Evolutionary conservation across 2,797 vertebrate genomes (phyloP).

Genomic region (Squalus acanthias): DNA sequence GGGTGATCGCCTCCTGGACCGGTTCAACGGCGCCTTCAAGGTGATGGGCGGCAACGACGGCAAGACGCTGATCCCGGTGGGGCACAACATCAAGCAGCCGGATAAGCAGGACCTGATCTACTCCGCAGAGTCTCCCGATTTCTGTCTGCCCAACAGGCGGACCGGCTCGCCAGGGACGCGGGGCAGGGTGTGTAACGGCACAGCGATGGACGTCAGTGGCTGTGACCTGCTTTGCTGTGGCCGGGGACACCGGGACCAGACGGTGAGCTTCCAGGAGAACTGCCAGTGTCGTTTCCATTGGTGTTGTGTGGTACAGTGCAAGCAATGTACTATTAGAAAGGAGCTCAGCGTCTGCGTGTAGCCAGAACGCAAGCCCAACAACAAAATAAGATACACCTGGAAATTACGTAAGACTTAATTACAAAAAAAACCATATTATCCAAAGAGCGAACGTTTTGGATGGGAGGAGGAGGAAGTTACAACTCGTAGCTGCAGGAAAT

Average conservation of each 20-base stretch:
- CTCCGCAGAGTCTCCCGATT: conserved; percentile 39
- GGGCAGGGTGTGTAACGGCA: conserved; percentile 35
- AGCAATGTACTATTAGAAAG: conserved; percentile 2
- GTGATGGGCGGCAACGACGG: conserved; percentile 38
- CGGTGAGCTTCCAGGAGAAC: conserved; percentile 36
- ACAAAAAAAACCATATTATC: background rate
- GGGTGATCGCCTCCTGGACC: conserved; percentile 34
- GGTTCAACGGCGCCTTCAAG: conserved; percentile 38
- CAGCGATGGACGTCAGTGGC: conserved; percentile 33
- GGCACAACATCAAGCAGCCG: conserved; percentile 34
- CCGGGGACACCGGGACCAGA: conserved; percentile 33
- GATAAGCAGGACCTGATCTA: conserved; percentile 35
- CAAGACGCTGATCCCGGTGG: conserved; percentile 32
- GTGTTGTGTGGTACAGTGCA: conserved; percentile 40
- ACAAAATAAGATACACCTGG: background rate
- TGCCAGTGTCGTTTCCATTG: conserved; percentile 39
- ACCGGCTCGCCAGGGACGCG: conserved; percentile 19
- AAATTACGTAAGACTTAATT: background rate
- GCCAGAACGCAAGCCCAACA: background rate
- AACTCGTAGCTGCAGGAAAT: background rate
- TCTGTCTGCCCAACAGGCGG: conserved; percentile 37
- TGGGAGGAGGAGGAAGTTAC: background rate
- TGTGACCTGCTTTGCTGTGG: conserved; percentile 39
- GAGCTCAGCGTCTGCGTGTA: conserved; percentile 35
- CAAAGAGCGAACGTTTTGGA: background rate